Conservation (phyloP, 1,140 invertebrate genomes). For the Brachionus plicatilis region DNA sequence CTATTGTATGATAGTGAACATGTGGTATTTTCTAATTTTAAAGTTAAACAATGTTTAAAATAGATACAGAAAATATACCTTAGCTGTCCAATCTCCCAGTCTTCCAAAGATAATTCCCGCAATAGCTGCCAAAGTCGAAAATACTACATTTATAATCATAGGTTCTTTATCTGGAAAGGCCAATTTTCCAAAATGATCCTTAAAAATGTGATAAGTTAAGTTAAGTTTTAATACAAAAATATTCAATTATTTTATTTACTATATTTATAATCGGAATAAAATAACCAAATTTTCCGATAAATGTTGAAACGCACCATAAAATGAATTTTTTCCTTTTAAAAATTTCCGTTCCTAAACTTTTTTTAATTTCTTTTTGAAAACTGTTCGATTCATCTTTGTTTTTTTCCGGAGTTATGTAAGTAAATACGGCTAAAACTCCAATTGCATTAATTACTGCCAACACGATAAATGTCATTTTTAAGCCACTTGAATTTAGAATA, state of each 20-base stretch:
- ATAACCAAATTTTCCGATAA: constrained; percentile 19
- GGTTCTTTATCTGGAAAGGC: constrained; percentile 14
- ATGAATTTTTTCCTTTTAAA: constrained; percentile 15
- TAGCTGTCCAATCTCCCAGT: constrained; percentile 3
- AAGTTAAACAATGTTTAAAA: not conserved
- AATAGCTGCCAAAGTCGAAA: not conserved
- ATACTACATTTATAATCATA: not conserved
- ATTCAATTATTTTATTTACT: not conserved
- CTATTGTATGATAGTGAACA: constrained; percentile 28
- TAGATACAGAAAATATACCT: not conserved
- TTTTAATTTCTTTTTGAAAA: not conserved
- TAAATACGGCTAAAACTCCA: not conserved
- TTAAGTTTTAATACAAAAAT: not conserved
- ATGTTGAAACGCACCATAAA: not conserved
- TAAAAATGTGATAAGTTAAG: no score
- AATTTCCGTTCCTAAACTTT: not conserved
- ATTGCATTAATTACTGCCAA: not conserved
- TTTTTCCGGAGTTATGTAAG: not conserved
- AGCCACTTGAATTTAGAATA: not conserved
- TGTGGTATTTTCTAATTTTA: not conserved
- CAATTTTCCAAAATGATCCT: constrained; percentile 12
- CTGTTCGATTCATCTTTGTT: not conserved
- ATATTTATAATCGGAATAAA: constrained; percentile 31
- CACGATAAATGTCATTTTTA: not conserved
- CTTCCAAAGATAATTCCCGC: not conserved